Evolutionary conservation across 2,113 vertebrate genomes (phyloP), one percentile per base, ranked within the genome.

Genomic region (Poeciliopsis retropinna): DNA sequence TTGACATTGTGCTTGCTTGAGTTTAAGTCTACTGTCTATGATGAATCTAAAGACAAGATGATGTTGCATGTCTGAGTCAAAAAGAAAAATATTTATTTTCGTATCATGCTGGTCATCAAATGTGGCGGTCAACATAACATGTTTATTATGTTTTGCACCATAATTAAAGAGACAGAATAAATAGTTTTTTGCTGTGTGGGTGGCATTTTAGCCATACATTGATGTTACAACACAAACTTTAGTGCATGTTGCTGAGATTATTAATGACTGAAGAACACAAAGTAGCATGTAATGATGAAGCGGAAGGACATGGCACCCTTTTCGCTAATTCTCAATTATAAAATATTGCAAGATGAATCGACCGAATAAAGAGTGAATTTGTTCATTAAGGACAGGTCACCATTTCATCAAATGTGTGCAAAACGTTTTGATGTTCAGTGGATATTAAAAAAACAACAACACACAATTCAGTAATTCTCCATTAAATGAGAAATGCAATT

Each of bases 1-100:
- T 8, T 64, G 70, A 80, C 83, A 66, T 74, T 75, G 67, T 29
- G 39, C 70, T 34, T 80, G 29, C 13, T 19, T 39, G 10, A 54
- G 60, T 29, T 12, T 31, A 9, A 6, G 29, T 77, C 41, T 67
- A 1, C 60, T 41, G 41, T 39, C 61, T 6, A 9, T 29, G 34
- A 64, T 31, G 15, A 76, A 63, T 64, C 37, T 68, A 63, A 77
- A 73, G 67, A 14, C 70, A 54, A n/a, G 22, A 72, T 9, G 15
- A 61, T 64, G 11, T 3, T 29, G 19, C 3, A 22, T 30, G 39
- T 32, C 17, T 47, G 17, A 17, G 5, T 19, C 17, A 0, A 5
- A 47, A 19, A 47, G 44, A 47, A 47, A 5, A 47, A 19, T 47
- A 47, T 47, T 47, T 47, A 41, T 19, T 17, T 19, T 1, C 17